phyloP scores from a whole-genome alignment of 2,113 vertebrate species.

The Phasianus colchicus region DNA sequence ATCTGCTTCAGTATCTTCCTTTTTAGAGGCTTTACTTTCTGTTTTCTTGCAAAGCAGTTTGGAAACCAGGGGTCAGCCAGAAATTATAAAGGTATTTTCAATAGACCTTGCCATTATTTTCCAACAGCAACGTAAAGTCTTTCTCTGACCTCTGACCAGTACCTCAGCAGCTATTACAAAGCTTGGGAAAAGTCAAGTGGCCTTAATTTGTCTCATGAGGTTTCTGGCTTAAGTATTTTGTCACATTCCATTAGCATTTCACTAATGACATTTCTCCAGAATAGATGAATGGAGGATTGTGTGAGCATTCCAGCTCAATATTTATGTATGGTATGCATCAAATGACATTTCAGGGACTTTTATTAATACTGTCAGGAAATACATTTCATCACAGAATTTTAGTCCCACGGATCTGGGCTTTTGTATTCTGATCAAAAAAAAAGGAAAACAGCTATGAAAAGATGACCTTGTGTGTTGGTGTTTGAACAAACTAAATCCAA shows the following conservation, averaged over 20 bases:
- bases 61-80: neutral
- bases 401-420: neutral
- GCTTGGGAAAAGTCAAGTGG: constrained; percentile 10
- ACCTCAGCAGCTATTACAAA: neutral
- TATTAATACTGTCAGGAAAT: constrained; percentile 18
- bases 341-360: constrained; percentile 14
- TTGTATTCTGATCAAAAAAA: neutral
- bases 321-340: neutral
- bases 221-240: constrained; percentile 45
- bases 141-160: neutral
- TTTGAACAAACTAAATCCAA: neutral
- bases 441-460: neutral
- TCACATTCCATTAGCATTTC: constrained; percentile 50
- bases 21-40: neutral
- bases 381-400: neutral
- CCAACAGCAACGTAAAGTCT: neutral
- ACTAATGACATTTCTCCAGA: constrained; percentile 25
- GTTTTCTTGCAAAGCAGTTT: neutral
- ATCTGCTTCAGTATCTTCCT: neutral
- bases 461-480: neutral
- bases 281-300: neutral
- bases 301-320: neutral
- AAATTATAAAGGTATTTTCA: constrained; percentile 5
- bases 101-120: neutral
- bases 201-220: constrained; percentile 47